These are phyloP conservation scores for Bombus polaris DNA, from an alignment of 1,140 invertebrate species.

Conservation along the genomic window DNA sequence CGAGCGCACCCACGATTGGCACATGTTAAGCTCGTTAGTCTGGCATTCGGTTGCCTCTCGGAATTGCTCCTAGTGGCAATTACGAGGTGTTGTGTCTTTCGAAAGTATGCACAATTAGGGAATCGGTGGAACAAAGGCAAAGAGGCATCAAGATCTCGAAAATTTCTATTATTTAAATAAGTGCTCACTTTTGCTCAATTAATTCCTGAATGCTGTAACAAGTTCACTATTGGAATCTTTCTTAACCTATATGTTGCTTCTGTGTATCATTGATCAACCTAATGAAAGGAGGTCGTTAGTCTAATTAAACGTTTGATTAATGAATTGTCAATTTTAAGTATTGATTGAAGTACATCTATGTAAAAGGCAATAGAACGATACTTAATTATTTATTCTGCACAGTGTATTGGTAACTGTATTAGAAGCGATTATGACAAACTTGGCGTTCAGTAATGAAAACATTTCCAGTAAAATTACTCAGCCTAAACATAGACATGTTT, in stretches of 20 bases:
- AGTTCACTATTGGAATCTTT: background rate
- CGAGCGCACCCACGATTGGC: constrained; percentile 55
- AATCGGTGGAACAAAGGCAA: constrained; percentile 13
- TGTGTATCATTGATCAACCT: background rate
- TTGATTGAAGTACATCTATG: background rate
- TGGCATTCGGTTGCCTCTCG: constrained; percentile 48
- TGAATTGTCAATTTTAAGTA: background rate
- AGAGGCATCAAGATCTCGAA: background rate
- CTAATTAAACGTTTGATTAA: background rate
- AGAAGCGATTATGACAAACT: no score
- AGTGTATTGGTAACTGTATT: no score
- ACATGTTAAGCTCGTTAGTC: constrained; percentile 55
- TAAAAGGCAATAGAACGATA: no score
- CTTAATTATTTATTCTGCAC: background rate
- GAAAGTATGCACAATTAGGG: constrained; percentile 56
- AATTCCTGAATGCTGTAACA: background rate
- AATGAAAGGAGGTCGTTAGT: background rate
- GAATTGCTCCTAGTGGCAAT: constrained; percentile 50
- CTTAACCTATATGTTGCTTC: background rate
- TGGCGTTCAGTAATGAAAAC: background rate
- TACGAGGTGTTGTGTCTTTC: constrained; percentile 57
- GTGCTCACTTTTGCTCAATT: background rate
- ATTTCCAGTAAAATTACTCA: background rate
- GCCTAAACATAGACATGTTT: background rate
- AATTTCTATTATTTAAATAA: background rate